Percentiles rank a stretch among this genome's conserved stretches.
Evolutionary conservation across 2,113 vertebrate species (phyloP).

Genomic region (Camarhynchus parvulus): DNA sequence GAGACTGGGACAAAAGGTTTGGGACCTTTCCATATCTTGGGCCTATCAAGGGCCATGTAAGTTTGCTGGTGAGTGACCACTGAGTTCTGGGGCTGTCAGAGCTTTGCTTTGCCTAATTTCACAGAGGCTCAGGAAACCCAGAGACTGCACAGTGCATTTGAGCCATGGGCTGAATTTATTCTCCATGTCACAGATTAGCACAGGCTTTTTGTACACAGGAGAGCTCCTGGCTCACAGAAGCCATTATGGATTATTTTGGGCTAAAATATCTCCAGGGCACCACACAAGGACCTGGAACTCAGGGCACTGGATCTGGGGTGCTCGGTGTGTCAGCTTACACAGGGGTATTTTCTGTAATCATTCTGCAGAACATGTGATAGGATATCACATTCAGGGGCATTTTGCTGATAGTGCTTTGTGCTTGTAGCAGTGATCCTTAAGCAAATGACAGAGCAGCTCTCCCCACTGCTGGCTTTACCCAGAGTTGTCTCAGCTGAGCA

Average conservation of each 20-base stretch:
- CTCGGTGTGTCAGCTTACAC: not conserved
- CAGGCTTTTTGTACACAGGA: not conserved
- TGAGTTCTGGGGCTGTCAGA: not conserved
- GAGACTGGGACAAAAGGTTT: not conserved
- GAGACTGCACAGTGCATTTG: not conserved
- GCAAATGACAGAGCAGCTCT: not conserved
- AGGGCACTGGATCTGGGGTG: not conserved
- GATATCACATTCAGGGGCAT: not conserved
- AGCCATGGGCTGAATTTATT: not conserved
- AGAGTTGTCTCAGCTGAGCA: not conserved
- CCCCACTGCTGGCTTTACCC: not conserved
- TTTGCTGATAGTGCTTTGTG: not conserved
- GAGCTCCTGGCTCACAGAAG: not conserved
- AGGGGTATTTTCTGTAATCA: not conserved
- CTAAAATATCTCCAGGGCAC: not conserved
- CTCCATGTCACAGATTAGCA: not conserved
- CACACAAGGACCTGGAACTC: not conserved
- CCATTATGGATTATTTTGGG: not conserved
- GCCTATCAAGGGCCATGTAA: not conserved
- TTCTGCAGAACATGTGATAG: not conserved
- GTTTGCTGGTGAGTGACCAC: not conserved
- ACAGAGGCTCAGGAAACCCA: not conserved
- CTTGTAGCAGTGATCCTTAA: not conserved
- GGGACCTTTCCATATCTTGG: not conserved
- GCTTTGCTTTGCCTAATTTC: not conserved